These are phyloP conservation scores for Drosophila kurseongensis DNA, from an alignment of 1,140 invertebrate genomes.

Conservation along the genomic window DNA sequence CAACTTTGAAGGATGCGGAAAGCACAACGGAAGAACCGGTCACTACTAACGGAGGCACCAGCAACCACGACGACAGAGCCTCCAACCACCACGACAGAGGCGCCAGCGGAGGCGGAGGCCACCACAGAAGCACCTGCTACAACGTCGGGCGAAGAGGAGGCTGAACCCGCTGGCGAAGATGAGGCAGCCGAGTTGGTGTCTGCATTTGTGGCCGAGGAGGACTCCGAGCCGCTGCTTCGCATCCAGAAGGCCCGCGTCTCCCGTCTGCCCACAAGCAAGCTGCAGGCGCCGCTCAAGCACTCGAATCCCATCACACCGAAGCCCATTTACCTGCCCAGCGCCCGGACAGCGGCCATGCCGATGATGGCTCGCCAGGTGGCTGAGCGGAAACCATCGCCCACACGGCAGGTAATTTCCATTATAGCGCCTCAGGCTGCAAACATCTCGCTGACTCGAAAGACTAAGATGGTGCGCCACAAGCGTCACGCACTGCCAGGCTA, in stretches of 20 bases:
- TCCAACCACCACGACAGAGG: conserved; percentile 32
- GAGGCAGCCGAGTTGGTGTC: conserved; percentile 75
- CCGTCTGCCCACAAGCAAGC: conserved; percentile 65
- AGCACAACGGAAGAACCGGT: conserved; percentile 51
- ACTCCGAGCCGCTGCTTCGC: conserved; percentile 68
- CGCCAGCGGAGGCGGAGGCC: conserved; percentile 50
- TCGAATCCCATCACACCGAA: conserved; percentile 70
- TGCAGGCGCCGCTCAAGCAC: conserved; percentile 73
- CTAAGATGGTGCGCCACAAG: conserved; percentile 56
- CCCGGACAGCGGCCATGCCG: conserved; percentile 48
- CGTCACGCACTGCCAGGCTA: conserved; percentile 62
- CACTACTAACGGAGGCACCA: conserved; percentile 50
- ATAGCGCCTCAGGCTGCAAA: conserved; percentile 23
- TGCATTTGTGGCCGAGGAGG: conserved; percentile 71
- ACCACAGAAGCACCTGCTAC: conserved; percentile 42
- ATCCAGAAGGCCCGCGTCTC: conserved; percentile 75
- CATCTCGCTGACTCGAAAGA: conserved; percentile 16
- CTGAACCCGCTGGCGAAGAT: conserved; percentile 49
- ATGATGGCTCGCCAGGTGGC: conserved; percentile 68
- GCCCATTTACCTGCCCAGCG: conserved; percentile 67
- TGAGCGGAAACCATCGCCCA: conserved; percentile 17
- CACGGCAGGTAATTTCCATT: conserved; percentile 42
- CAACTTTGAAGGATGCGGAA: conserved; percentile 42
- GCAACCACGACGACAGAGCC: conserved; percentile 60
- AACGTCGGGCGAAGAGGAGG: conserved; percentile 37